Conservation (phyloP, 1,140 invertebrate genomes). For the Aphelenchoides avenae region DNA sequence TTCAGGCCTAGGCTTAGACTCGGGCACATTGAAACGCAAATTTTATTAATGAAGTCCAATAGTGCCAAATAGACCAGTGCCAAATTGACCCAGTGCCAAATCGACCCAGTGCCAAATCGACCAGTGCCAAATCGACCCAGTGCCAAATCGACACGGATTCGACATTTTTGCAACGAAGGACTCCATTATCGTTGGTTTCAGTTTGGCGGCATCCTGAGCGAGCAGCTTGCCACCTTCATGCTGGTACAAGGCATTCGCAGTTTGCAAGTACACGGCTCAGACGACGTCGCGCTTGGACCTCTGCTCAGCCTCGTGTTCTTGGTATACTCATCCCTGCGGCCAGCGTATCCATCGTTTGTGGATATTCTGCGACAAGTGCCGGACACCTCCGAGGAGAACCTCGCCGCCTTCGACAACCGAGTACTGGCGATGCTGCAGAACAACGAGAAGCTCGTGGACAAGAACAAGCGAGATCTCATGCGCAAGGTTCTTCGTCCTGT, state of each 20-base stretch:
- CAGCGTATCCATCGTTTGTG: conserved; percentile 19
- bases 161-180: no score
- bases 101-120: no score
- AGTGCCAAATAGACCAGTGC: no score
- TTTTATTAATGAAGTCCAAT: conserved; percentile 6
- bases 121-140: no score
- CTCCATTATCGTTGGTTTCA: no score
- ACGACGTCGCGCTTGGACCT: conserved; percentile 42
- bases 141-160: no score
- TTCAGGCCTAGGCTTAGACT: no score
- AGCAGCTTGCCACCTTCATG: conserved; percentile 30
- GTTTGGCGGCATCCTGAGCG: conserved; percentile 30
- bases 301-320: conserved; percentile 37
- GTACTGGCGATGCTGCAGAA: conserved; percentile 11
- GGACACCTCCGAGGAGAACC: conserved; percentile 27
- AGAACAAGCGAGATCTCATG: conserved; percentile 44
- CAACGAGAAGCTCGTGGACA: conserved; percentile 32
- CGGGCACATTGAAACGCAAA: neutral
- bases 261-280: conserved; percentile 43
- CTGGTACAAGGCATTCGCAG: conserved; percentile 31
- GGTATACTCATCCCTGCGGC: conserved; percentile 38
- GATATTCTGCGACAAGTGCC: conserved; percentile 35
- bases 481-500: conserved; percentile 40
- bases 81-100: no score
- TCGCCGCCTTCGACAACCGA: conserved; percentile 36